Base-by-base conservation (phyloP, 1,140 invertebrate genomes). In the Thalassaphorura encarpata region DNA sequence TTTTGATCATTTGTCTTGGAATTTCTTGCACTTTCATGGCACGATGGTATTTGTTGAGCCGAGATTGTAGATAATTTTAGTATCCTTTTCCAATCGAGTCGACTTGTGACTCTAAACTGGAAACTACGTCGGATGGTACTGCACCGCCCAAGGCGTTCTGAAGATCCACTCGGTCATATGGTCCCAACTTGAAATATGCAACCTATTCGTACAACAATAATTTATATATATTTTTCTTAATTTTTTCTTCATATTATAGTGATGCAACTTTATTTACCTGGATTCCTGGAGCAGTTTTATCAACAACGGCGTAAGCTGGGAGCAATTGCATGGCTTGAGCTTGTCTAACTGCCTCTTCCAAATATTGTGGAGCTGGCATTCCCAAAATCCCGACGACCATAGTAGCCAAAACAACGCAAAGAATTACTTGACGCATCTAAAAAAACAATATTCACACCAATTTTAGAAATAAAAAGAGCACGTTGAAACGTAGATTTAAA, bases 271-370 rank as follows among this genome's bases (percentile, higher is more conserved):
- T 15, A 53, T 36, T 36, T 53, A 56, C 59, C 50, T 61, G 54
- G 31, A 61, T 61, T 33, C 59, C 59, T 29, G 59, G 59, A 48
- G 59, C 59, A 21, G 57, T 59, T 53, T 62, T 62, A 28, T 62
- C 61, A 23, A 62, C 61, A 24, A 59, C 49, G 3, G 61, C 56
- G 27, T 60, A 51, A 26, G 56, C 52, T 27, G 61, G 61, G n/a
- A 62, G 53, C 8, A 62, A 29, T 28, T 62, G 56, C 53, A 62
- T 58, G 8, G 58, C 61, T 36, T 58, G 56, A 27, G 61, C 61
- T 50, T 62, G 61, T 52, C 61, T 41, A 15, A 62, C 57, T 18
- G 61, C 61, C 39, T 62, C 61, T 5, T 62, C 61, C 28, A 62
- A 40, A 21, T 62, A 60, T 27, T 60, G 57, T 24, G 61, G 60